Evolutionary conservation across 2,797 vertebrate species (phyloP).

Genomic region (Thaleichthys pacificus): DNA sequence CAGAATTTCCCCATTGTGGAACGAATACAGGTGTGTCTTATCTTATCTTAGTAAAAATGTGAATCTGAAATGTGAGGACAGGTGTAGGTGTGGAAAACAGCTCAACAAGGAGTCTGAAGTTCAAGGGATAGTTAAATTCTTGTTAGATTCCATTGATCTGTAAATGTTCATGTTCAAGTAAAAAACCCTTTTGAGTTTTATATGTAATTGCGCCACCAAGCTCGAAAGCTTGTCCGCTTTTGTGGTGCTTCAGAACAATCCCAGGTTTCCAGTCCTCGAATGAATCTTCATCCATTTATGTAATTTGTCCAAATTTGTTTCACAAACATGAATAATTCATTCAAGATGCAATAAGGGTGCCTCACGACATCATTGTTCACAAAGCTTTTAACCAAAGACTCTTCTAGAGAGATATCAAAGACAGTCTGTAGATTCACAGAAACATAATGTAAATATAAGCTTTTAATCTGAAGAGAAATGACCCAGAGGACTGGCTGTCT

Average conservation of each 20-base stretch:
- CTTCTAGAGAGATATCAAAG: conserved; percentile 60
- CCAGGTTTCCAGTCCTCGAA: conserved; percentile 53
- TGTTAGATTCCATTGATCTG: too few relatives aligned
- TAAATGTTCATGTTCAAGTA: too few relatives aligned
- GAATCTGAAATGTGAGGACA: too few relatives aligned
- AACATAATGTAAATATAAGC: conserved; percentile 42
- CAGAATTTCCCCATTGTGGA: too few relatives aligned
- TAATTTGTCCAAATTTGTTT: conserved; percentile 58
- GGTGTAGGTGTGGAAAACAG: too few relatives aligned
- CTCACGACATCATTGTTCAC: conserved; percentile 65
- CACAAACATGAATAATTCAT: conserved; percentile 55
- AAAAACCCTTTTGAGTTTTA: too few relatives aligned
- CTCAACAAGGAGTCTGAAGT: too few relatives aligned
- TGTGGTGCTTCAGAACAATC: conserved; percentile 56
- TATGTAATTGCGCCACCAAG: too few relatives aligned
- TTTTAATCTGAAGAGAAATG: conserved; percentile 72
- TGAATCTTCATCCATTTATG: conserved; percentile 58
- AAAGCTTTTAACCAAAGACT: conserved; percentile 65
- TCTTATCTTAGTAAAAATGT: too few relatives aligned
- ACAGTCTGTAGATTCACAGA: conserved; percentile 49
- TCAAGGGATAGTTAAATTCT: too few relatives aligned
- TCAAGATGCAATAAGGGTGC: conserved; percentile 58
- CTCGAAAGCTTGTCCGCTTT: conserved; percentile 11
- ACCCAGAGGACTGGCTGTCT: conserved; percentile 61
- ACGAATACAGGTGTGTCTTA: too few relatives aligned